phyloP scores from a whole-genome alignment of 2,888 invertebrate species.

The Amblyjoppa proteus region DNA sequence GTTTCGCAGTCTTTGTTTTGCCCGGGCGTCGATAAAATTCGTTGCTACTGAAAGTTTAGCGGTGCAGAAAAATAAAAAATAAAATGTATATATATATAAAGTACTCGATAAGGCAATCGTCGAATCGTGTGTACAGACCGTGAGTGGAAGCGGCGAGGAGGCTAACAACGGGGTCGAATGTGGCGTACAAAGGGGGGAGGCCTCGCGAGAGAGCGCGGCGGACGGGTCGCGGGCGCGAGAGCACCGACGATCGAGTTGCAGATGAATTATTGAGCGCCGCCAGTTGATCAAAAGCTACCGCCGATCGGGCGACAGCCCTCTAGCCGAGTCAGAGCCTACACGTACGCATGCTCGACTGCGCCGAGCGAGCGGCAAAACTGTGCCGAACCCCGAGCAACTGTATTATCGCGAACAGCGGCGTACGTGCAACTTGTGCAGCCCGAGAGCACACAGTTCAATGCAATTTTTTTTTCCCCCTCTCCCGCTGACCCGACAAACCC shows the following conservation, averaged over 20 bases:
- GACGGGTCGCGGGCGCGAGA: slow-evolving; percentile 49
- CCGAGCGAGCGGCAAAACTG: slow-evolving; percentile 27
- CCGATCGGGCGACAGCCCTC: slow-evolving; percentile 72
- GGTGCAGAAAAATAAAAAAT: neutral
- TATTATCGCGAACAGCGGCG: slow-evolving; percentile 33
- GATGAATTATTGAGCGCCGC: slow-evolving; percentile 80
- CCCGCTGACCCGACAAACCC: neutral
- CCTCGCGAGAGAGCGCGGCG: slow-evolving; percentile 31
- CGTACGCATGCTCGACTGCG: slow-evolving; percentile 62
- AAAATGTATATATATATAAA: neutral
- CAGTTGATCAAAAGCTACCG: slow-evolving; percentile 79
- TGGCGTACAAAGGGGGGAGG: slow-evolving; percentile 56
- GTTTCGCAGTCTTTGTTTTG: neutral
- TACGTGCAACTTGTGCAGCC: neutral
- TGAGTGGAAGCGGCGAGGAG: slow-evolving; percentile 34
- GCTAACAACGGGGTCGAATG: slow-evolving; percentile 65
- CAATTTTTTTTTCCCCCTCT: slow-evolving; percentile 30
- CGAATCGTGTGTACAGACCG: slow-evolving; percentile 47
- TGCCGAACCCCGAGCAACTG: slow-evolving; percentile 38
- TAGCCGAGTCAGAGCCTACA: slow-evolving; percentile 60
- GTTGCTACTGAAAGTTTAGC: neutral
- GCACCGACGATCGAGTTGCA: slow-evolving; percentile 75
- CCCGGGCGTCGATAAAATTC: neutral
- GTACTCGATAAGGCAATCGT: slow-evolving; percentile 61
- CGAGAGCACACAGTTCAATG: slow-evolving; percentile 31